These are phyloP conservation scores for Zoanthus gigantus DNA, from an alignment of 92 coral and sea anemone genomes.

Conservation along the genomic window DNA sequence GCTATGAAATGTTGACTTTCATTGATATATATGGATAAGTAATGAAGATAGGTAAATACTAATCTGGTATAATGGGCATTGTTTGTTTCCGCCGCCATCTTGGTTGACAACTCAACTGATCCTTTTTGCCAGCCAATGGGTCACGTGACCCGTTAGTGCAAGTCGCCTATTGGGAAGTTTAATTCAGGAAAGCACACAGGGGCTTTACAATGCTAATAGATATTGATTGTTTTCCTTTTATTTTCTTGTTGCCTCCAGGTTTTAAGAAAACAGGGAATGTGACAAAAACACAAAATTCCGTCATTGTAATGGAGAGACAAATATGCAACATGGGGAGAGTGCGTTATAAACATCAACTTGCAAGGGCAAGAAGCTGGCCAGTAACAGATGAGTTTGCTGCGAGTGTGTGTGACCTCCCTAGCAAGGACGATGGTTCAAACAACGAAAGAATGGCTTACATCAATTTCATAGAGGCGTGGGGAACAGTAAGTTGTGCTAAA, in stretches of 20 bases:
- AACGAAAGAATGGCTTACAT: slow-evolving; percentile 4
- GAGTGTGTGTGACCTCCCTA: slow-evolving; percentile 24
- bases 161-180: not conserved
- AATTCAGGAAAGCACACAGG: not conserved
- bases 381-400: slow-evolving; percentile 29
- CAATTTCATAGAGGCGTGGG: slow-evolving; percentile 27
- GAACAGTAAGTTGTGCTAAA: slow-evolving; percentile 7
- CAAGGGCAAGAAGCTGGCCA: slow-evolving; percentile 17
- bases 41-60: too few species aligned
- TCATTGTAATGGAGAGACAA: slow-evolving; percentile 1
- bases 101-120: too few species aligned
- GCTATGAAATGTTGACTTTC: too few species aligned
- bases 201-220: not conserved
- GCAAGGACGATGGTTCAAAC: slow-evolving; percentile 4
- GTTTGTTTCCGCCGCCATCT: too few species aligned
- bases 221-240: not conserved
- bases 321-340: slow-evolving; percentile 20
- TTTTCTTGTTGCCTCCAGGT: not conserved
- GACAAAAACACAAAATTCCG: not conserved
- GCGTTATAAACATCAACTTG: not conserved
- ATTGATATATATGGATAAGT: too few species aligned
- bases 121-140: too few species aligned
- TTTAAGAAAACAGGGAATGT: not conserved
- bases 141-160: too few species aligned
- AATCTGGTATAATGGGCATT: too few species aligned